These are phyloP conservation scores for Philonicus albiceps DNA, from an alignment of 2,888 invertebrate genomes.

Conservation along the genomic window DNA sequence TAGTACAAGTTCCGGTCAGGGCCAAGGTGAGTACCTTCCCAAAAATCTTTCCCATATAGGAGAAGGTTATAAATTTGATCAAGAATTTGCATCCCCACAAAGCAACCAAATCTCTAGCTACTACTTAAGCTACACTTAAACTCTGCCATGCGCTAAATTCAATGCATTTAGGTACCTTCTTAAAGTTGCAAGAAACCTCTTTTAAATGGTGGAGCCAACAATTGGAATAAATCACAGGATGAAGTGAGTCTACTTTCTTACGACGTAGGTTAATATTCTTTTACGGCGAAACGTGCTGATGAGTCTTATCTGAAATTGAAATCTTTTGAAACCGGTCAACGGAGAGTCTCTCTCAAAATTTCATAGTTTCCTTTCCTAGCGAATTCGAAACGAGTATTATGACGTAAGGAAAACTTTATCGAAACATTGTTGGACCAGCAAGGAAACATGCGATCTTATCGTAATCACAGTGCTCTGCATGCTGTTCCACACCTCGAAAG, in stretches of 20 bases:
- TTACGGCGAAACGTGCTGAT: constrained; percentile 43
- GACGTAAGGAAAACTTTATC: constrained; percentile 37
- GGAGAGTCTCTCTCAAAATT: constrained; percentile 28
- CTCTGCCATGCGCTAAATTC: neutral
- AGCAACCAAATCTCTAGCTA: neutral
- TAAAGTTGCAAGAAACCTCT: neutral
- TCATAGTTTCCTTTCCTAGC: constrained; percentile 30
- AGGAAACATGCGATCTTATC: constrained; percentile 44
- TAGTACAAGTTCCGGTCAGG: neutral
- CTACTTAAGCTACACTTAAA: constrained; percentile 39
- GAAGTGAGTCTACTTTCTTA: constrained; percentile 32
- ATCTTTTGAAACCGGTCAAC: constrained; percentile 49
- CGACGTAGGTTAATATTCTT: constrained; percentile 44
- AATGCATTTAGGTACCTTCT: constrained; percentile 5
- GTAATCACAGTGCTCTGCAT: constrained; percentile 42
- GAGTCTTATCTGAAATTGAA: constrained; percentile 50
- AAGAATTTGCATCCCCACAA: constrained; percentile 20
- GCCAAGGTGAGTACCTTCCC: constrained; percentile 1
- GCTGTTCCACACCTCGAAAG: neutral
- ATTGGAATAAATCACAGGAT: constrained; percentile 44
- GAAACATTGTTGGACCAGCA: constrained; percentile 39
- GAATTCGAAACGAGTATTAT: constrained; percentile 1
- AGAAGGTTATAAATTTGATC: constrained; percentile 44
- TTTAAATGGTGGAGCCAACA: neutral
- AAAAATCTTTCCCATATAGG: constrained; percentile 9